Evolutionary conservation across 2,797 vertebrate genomes (phyloP).

Genomic region (Coccyzus lansbergi): DNA sequence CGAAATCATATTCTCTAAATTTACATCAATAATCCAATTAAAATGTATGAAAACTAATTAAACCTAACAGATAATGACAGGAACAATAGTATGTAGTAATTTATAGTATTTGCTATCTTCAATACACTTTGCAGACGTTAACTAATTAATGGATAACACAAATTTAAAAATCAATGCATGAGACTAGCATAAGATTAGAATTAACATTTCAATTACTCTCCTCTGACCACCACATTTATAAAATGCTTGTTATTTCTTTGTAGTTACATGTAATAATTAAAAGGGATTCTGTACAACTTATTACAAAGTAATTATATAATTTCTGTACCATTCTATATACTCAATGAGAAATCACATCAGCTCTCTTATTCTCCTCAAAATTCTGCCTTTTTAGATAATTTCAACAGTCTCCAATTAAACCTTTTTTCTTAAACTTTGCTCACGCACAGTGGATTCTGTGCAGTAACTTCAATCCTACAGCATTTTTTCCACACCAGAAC

Average conservation of each 20-base stretch:
- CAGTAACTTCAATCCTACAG: neutral
- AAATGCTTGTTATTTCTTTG: conserved; percentile 3
- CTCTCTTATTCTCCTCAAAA: neutral
- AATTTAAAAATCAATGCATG: conserved; percentile 60
- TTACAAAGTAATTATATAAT: neutral
- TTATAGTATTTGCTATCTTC: conserved; percentile 36
- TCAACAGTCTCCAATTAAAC: neutral
- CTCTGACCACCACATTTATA: conserved; percentile 25
- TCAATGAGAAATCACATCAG: neutral
- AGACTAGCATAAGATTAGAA: conserved; percentile 50
- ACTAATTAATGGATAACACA: conserved; percentile 46
- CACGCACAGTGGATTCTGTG: neutral
- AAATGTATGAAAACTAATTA: conserved; percentile 40
- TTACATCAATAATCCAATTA: conserved; percentile 66
- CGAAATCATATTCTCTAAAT: neutral
- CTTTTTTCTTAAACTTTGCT: neutral
- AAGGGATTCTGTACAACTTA: neutral
- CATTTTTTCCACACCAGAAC: neutral
- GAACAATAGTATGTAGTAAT: neutral
- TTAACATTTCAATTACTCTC: conserved; percentile 61
- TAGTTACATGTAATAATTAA: neutral
- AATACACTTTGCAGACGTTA: conserved; percentile 29
- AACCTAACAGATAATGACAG: neutral
- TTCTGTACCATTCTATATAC: neutral
- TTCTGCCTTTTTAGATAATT: neutral